Evolutionary conservation across 2,113 vertebrate species (phyloP).

Genomic region (Trichechus manatus): DNA sequence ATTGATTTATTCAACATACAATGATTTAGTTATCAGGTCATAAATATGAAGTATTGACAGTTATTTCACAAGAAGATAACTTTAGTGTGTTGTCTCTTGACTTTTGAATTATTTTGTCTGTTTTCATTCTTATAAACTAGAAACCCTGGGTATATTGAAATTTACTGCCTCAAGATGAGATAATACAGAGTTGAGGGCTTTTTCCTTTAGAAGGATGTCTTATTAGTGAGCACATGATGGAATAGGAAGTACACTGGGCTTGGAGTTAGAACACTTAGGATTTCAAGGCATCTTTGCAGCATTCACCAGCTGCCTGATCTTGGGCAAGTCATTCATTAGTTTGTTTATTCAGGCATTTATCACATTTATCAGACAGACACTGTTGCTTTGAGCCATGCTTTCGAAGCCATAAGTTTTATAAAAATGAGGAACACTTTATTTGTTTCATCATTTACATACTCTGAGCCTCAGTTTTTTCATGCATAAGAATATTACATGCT

Average conservation of each 20-base stretch:
- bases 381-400: constrained; percentile 21
- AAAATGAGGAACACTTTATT: constrained; percentile 17
- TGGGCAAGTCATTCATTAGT: constrained; percentile 52
- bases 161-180: not conserved
- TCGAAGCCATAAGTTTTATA: constrained; percentile 29
- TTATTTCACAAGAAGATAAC: constrained; percentile 14
- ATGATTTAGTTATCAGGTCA: not conserved
- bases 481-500: not conserved
- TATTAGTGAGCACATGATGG: not conserved
- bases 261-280: not conserved
- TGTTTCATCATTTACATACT: not conserved
- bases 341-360: constrained; percentile 44
- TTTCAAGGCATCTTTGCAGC: constrained; percentile 6
- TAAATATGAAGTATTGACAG: constrained; percentile 18
- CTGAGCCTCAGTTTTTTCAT: not conserved
- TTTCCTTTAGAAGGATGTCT: not conserved
- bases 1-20: not conserved
- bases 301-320: constrained; percentile 40
- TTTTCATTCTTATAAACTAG: constrained; percentile 24
- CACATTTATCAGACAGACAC: constrained; percentile 15
- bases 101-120: constrained; percentile 14
- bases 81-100: not conserved
- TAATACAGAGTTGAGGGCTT: not conserved
- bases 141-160: not conserved
- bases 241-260: not conserved